Percentiles rank a stretch among this genome's conserved stretches.
Conservation (phyloP, 2,113 vertebrate species). For the Ictidomys tridecemlineatus region DNA sequence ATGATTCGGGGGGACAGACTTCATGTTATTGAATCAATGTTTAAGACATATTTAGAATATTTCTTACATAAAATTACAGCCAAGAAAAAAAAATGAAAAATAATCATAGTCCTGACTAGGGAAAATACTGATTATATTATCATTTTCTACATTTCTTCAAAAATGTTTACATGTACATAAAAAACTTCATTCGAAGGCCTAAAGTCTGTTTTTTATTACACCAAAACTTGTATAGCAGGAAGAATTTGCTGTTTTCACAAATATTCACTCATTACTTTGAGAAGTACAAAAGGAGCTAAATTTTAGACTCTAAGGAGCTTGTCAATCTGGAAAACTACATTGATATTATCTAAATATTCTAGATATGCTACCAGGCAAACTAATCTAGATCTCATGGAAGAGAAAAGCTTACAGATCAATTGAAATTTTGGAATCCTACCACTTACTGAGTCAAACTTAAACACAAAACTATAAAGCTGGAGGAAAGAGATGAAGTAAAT, state of each 20-base stretch:
- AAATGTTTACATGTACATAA: neutral
- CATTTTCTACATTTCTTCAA: no score
- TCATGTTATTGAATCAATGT: neutral
- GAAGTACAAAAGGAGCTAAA: neutral
- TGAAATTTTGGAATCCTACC: neutral
- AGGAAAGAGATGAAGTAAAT: neutral
- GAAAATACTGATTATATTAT: neutral
- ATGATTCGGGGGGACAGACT: neutral
- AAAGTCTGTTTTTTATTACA: neutral
- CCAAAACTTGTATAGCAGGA: neutral
- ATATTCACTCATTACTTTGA: neutral
- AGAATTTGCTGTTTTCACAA: neutral
- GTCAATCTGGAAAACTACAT: neutral
- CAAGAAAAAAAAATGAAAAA: neutral
- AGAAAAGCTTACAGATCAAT: neutral
- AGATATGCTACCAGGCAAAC: neutral
- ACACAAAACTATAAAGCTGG: neutral
- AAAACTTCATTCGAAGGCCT: neutral
- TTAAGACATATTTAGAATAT: neutral
- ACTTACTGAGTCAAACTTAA: neutral
- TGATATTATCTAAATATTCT: neutral
- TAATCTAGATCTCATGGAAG: neutral
- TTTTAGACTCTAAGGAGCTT: neutral
- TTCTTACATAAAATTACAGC: slow-evolving; percentile 31
- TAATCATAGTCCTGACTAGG: no score